Conservation (phyloP, 1,140 invertebrate genomes). For the Macrotrachela quadricornifera region DNA sequence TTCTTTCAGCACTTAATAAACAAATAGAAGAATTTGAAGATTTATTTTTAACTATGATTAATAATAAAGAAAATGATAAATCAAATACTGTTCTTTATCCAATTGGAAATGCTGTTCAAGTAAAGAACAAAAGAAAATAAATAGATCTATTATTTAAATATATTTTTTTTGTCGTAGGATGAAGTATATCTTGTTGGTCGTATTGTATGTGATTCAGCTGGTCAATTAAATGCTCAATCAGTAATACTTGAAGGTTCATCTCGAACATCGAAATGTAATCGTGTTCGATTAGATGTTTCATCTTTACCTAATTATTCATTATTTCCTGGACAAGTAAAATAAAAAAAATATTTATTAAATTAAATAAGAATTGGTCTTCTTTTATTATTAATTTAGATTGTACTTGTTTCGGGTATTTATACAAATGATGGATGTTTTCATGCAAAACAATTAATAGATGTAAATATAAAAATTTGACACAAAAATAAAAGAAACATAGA, state of each 20-base stretch:
- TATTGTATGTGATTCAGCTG: constrained; percentile 48
- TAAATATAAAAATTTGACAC: constrained; percentile 1
- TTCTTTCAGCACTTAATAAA: too few species aligned
- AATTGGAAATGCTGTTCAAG: constrained; percentile 6
- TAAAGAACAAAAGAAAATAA: too few species aligned
- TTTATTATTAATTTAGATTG: constrained; percentile 29
- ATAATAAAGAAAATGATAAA: not conserved
- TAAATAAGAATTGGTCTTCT: too few species aligned
- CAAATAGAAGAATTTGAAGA: too few species aligned
- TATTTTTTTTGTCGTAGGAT: constrained; percentile 20
- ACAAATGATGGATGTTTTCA: constrained; percentile 43
- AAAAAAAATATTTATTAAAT: too few species aligned
- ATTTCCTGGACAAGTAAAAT: constrained; percentile 51
- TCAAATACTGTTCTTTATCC: constrained; percentile 9
- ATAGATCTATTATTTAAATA: too few species aligned
- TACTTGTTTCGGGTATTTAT: constrained; percentile 48
- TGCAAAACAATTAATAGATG: constrained; percentile 41
- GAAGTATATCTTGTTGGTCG: constrained; percentile 36
- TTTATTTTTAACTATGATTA: constrained; percentile 9
- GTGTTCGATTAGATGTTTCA: constrained; percentile 38
- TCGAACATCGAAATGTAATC: constrained; percentile 22
- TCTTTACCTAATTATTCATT: constrained; percentile 46
- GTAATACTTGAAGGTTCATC: constrained; percentile 46
- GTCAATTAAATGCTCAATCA: constrained; percentile 43
- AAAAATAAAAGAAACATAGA: too few species aligned